Evolutionary conservation across 1,140 invertebrate species (phyloP).

Genomic region (Pseudomyrmex pallidus): DNA sequence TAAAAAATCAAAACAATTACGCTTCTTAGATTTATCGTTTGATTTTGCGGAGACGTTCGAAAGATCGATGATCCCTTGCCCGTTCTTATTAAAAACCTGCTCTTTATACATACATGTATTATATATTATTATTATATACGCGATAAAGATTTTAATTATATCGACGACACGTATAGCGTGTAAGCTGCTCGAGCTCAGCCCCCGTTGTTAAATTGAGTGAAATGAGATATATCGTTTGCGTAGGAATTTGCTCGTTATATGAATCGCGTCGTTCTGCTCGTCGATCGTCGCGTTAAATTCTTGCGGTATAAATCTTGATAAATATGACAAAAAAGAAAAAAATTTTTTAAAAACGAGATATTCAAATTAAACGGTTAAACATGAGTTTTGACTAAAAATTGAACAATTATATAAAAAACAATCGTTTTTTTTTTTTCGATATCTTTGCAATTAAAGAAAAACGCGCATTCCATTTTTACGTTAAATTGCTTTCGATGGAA

Average conservation of each 20-base stretch:
- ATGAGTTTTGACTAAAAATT: background rate
- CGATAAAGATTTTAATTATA: conserved; percentile 57
- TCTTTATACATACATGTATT: conserved; percentile 61
- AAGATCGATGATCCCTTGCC: conserved; percentile 63
- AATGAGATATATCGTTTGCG: conserved; percentile 55
- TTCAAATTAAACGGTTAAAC: background rate
- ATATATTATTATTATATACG: conserved; percentile 56
- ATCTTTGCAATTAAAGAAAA: background rate
- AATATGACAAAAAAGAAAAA: background rate
- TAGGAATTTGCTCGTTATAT: conserved; percentile 22
- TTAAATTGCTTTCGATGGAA: conserved; percentile 31
- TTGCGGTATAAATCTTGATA: background rate
- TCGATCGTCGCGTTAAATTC: conserved; percentile 3
- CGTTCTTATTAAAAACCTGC: conserved; percentile 63
- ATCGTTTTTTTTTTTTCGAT: background rate
- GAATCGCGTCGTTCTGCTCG: conserved; percentile 48
- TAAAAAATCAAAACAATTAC: background rate
- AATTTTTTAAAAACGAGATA: background rate
- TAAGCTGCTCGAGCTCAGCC: conserved; percentile 46
- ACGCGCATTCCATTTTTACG: background rate
- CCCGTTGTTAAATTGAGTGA: conserved; percentile 52
- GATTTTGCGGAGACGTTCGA: conserved; percentile 54
- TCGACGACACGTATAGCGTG: conserved; percentile 25
- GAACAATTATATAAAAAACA: background rate
- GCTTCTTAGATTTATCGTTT: conserved; percentile 12